Conservation (phyloP, 2,113 vertebrate species). For the Pelmatolapia mariae region DNA sequence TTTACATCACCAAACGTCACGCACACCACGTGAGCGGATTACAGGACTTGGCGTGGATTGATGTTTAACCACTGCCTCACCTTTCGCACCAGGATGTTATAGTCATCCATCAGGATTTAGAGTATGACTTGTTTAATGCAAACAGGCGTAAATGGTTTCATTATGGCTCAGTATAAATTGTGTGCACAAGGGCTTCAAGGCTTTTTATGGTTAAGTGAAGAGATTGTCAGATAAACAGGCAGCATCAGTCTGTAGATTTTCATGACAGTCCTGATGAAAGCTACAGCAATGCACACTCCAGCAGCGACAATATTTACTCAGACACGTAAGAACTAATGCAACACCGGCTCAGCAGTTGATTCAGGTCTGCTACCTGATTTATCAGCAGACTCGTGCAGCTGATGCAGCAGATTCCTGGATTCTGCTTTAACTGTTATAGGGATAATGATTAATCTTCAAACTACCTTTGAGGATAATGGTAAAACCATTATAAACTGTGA, state of each 20-base stretch:
- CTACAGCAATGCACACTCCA: neutral
- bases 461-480: neutral
- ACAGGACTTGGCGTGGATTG: neutral
- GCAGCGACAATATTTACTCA: neutral
- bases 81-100: neutral
- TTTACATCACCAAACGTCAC: constrained; percentile 24
- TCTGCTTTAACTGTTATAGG: constrained; percentile 18
- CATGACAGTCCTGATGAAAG: neutral
- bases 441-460: constrained; percentile 53
- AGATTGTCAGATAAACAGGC: neutral
- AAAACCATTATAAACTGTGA: neutral
- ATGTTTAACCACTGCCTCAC: neutral
- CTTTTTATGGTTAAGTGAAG: neutral
- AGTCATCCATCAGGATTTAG: neutral
- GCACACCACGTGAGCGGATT: constrained; percentile 47
- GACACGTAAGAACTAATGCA: neutral
- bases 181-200: neutral
- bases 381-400: neutral
- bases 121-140: neutral
- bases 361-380: neutral
- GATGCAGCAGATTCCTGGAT: constrained; percentile 49
- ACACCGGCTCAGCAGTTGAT: neutral
- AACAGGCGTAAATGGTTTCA: neutral
- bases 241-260: neutral
- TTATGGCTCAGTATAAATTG: neutral